These are phyloP conservation scores for Brassicogethes aeneus DNA, from an alignment of 2,888 invertebrate genomes.

Conservation along the genomic window DNA sequence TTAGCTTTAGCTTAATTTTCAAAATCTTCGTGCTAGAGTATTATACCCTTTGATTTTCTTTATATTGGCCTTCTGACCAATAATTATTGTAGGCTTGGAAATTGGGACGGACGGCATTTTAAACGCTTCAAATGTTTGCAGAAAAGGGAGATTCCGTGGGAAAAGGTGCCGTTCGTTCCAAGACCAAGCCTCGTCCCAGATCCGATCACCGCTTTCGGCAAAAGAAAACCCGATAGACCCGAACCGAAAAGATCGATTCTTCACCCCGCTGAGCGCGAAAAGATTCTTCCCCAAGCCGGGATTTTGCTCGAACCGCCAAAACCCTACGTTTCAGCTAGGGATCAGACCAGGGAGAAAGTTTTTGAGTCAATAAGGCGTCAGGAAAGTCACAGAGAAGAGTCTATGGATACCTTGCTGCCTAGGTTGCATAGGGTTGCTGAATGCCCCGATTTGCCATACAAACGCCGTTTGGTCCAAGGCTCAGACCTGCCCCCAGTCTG, in stretches of 20 bases:
- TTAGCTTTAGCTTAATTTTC: no score
- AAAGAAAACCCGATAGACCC: constrained; percentile 40
- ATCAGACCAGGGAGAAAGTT: constrained; percentile 55
- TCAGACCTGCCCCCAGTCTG: constrained; percentile 31
- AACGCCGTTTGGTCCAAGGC: constrained; percentile 44
- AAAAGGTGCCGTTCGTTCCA: constrained; percentile 80
- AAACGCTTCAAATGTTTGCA: no score
- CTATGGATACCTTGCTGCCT: constrained; percentile 54
- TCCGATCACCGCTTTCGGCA: constrained; percentile 78
- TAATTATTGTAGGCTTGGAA: no score
- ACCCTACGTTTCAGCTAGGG: constrained; percentile 60
- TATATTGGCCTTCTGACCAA: no score
- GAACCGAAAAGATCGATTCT: constrained; percentile 39
- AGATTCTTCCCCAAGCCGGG: constrained; percentile 50
- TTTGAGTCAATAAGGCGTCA: constrained; percentile 50
- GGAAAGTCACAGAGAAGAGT: constrained; percentile 45
- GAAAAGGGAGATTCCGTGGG: constrained; percentile 67
- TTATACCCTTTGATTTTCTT: no score
- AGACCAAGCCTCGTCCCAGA: constrained; percentile 77
- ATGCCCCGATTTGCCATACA: constrained; percentile 41
- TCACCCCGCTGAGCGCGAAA: constrained; percentile 50
- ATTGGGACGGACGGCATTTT: no score
- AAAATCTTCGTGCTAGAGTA: no score
- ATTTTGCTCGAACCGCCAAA: constrained; percentile 49
- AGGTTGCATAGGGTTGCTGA: constrained; percentile 48